Conservation (phyloP, 2,888 invertebrate species). For the Epinotia nisella region DNA sequence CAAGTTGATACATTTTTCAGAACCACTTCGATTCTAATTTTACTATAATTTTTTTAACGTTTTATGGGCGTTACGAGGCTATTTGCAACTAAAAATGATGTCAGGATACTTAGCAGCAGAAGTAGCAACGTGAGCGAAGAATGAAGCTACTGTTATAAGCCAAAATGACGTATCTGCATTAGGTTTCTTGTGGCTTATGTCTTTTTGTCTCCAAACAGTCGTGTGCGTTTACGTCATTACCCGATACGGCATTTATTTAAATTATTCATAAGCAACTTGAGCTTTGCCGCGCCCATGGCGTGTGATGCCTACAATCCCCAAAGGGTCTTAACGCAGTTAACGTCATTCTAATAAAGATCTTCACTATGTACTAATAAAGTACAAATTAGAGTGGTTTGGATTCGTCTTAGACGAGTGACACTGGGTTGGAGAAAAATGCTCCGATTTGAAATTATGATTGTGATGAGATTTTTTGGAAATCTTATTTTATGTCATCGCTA, state of each 20-base stretch:
- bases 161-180: neutral
- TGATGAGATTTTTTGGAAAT: neutral
- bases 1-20: neutral
- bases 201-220: neutral
- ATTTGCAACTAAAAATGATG: neutral
- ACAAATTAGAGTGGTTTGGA: constrained; percentile 52
- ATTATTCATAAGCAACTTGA: constrained; percentile 59
- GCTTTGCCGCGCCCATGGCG: constrained; percentile 57
- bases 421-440: constrained; percentile 36
- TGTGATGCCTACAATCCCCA: constrained; percentile 54
- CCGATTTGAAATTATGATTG: constrained; percentile 1
- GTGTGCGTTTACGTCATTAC: constrained; percentile 20
- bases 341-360: constrained; percentile 52
- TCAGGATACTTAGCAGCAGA: neutral
- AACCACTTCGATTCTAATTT: neutral
- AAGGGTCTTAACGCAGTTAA: constrained; percentile 51
- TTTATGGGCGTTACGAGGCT: neutral
- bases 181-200: neutral
- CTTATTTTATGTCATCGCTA: neutral
- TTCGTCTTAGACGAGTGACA: constrained; percentile 45
- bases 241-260: constrained; percentile 31
- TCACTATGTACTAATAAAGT: constrained; percentile 52
- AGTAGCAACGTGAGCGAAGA: neutral
- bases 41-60: neutral
- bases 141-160: neutral